phyloP scores from a whole-genome alignment of 2,888 invertebrate species.

The Protodeltote pygarga region DNA sequence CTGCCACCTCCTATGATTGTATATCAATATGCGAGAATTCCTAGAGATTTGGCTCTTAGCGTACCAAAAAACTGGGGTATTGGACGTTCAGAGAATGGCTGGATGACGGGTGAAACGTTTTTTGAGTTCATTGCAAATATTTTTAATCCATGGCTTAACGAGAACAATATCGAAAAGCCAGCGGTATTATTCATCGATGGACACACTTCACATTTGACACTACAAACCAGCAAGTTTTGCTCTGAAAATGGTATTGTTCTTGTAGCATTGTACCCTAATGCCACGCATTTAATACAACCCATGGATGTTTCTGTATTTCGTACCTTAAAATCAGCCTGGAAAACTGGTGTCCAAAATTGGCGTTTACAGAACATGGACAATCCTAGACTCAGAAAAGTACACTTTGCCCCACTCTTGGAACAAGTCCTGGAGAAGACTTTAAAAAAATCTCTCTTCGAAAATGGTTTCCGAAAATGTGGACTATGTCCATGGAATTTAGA shows the following conservation, averaged over 20 bases:
- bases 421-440: neutral
- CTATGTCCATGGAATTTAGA: neutral
- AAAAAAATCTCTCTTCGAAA: neutral
- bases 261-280: constrained; percentile 36
- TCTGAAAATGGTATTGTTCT: constrained; percentile 36
- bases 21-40: constrained; percentile 1
- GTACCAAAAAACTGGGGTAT: constrained; percentile 8
- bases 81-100: constrained; percentile 2
- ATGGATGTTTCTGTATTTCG: constrained; percentile 27
- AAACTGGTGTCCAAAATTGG: constrained; percentile 1
- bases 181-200: constrained; percentile 30
- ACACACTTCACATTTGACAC: constrained; percentile 32
- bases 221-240: constrained; percentile 29
- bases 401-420: too few species aligned
- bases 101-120: constrained; percentile 6
- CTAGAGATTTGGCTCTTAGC: neutral
- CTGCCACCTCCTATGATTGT: constrained; percentile 2
- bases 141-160: constrained; percentile 2
- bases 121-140: constrained; percentile 26
- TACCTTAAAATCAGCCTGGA: constrained; percentile 11
- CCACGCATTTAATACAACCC: constrained; percentile 35
- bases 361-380: constrained; percentile 3
- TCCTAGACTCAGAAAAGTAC: neutral
- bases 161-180: constrained; percentile 11
- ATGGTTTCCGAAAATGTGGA: constrained; percentile 3